Percentiles rank a stretch among this genome's conserved stretches.
phyloP scores from a whole-genome alignment of 2,888 invertebrate genomes.

The Cetonia aurata region DNA sequence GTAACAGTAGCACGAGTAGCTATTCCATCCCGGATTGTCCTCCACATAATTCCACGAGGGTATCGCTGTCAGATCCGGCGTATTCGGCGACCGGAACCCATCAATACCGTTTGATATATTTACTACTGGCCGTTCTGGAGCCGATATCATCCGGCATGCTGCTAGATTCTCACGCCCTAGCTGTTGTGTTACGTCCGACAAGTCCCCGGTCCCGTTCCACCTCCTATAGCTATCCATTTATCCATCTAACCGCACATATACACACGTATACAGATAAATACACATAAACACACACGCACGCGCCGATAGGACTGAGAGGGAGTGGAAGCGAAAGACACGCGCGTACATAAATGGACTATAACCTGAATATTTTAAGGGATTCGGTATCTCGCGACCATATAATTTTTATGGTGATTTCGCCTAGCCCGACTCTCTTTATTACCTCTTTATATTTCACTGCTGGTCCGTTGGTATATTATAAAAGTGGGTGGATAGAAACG shows the following conservation, averaged over 20 bases:
- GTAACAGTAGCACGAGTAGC: conserved; percentile 3
- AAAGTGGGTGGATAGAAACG: too few relatives aligned
- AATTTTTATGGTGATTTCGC: conserved; percentile 37
- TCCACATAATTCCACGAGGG: conserved; percentile 32
- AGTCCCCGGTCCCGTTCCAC: neutral
- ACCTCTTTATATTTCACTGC: conserved; percentile 36
- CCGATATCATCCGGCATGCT: conserved; percentile 53
- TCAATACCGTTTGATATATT: conserved; percentile 63
- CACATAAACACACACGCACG: conserved; percentile 16
- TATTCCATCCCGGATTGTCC: too few relatives aligned
- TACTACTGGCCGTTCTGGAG: conserved; percentile 51
- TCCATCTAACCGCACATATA: neutral
- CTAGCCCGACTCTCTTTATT: conserved; percentile 22
- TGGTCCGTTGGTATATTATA: conserved; percentile 9
- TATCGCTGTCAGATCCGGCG: conserved; percentile 50
- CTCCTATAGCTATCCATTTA: too few relatives aligned
- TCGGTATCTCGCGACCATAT: conserved; percentile 33
- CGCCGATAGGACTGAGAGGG: too few relatives aligned
- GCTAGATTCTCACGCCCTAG: conserved; percentile 45
- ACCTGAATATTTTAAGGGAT: conserved; percentile 41
- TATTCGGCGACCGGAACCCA: conserved; percentile 62
- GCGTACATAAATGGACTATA: conserved; percentile 1
- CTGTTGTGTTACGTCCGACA: conserved; percentile 9
- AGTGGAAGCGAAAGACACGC: too few relatives aligned
- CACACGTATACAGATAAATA: neutral